Evolutionary conservation across 2,113 vertebrate genomes (phyloP).

Genomic region (Morone saxatilis): DNA sequence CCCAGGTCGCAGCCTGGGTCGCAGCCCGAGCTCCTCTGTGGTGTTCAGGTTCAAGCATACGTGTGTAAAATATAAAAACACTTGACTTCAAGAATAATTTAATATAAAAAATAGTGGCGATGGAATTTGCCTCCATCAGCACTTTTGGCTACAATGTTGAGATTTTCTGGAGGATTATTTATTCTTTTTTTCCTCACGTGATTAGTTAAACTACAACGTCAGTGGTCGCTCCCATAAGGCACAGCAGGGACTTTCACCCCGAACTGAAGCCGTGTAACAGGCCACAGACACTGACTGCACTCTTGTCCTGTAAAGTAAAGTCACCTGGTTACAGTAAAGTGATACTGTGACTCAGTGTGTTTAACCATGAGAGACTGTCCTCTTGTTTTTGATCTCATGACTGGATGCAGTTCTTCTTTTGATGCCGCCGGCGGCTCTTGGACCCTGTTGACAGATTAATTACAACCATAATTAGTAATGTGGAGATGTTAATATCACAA

Average conservation of each 20-base stretch:
- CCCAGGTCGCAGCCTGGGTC: not conserved
- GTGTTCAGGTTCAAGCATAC: not conserved
- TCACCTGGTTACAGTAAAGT: not conserved
- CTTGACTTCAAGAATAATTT: conserved; percentile 42
- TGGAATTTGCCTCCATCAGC: not conserved
- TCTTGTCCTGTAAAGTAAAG: not conserved
- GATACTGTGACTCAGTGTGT: conserved; percentile 27
- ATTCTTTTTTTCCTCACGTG: not conserved
- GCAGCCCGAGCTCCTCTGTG: not conserved
- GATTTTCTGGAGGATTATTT: not conserved
- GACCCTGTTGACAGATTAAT: conserved; percentile 53
- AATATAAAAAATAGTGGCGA: conserved; percentile 30
- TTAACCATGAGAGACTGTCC: not conserved
- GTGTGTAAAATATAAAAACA: conserved; percentile 20
- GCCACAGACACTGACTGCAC: not conserved
- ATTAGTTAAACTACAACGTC: conserved; percentile 16
- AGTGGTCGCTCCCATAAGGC: not conserved
- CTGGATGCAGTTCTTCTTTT: conserved; percentile 85
- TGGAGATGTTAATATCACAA: not conserved
- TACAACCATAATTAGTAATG: not conserved
- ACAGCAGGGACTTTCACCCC: conserved; percentile 1
- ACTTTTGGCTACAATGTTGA: conserved; percentile 13
- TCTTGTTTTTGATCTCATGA: conserved; percentile 68
- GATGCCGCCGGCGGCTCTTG: conserved; percentile 65
- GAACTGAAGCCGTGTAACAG: not conserved